A percentile compares a stretch with the other conserved stretches of the same genome.
Conservation (phyloP, 2,888 invertebrate species). For the Anodontia alba region DNA sequence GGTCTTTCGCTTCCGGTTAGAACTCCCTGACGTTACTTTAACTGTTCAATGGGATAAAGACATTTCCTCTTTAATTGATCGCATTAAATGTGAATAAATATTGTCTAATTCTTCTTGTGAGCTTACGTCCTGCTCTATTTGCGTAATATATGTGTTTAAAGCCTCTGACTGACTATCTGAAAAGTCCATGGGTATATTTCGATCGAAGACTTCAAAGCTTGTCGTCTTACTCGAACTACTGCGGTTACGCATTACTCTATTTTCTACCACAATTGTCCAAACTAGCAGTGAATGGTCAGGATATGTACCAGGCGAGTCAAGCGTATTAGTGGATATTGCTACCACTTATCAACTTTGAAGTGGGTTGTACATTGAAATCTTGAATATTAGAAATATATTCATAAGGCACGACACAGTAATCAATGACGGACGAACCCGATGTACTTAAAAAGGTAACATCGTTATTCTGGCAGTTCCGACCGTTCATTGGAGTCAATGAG, state of each 20-base stretch:
- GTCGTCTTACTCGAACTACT: background rate
- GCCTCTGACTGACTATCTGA: too few relatives aligned
- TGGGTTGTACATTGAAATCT: too few relatives aligned
- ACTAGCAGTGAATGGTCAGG: background rate
- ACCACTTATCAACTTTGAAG: too few relatives aligned
- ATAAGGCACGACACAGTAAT: constrained; percentile 10
- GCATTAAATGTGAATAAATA: too few relatives aligned
- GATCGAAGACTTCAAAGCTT: background rate
- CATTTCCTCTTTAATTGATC: background rate
- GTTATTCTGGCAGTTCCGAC: constrained; percentile 7
- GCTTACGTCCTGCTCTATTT: background rate
- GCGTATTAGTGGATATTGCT: background rate
- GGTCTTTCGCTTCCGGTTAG: background rate
- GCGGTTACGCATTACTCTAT: too few relatives aligned
- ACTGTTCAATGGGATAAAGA: background rate
- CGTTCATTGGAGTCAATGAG: constrained; percentile 20
- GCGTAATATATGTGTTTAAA: background rate
- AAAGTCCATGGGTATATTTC: background rate
- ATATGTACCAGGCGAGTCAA: background rate
- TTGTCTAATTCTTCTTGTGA: background rate
- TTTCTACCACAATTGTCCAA: background rate
- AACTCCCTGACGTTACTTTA: background rate
- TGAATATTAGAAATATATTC: background rate
- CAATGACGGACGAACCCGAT: constrained; percentile 9
- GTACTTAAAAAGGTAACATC: constrained; percentile 18